Base-by-base conservation (phyloP, 2,113 vertebrate species). In the Macrotus californicus region DNA sequence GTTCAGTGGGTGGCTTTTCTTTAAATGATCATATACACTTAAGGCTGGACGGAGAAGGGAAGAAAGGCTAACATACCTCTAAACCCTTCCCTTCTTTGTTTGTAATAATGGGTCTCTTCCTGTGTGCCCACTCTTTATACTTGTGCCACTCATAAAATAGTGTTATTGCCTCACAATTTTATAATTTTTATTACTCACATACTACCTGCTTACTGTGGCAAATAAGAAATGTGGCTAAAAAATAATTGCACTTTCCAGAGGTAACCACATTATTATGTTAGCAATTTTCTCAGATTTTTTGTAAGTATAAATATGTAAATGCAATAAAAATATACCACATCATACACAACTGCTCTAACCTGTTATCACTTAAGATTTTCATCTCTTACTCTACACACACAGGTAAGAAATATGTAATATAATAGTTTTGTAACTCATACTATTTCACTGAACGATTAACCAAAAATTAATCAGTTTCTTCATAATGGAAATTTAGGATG, bases 381-480 rank as follows among this genome's bases (percentile, higher is more conserved):
- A 54, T 94, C 34, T 81, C 34, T 87, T 5, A 52, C 13, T 41
- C 5, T 61, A 29, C 6, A 61, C 7, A 34, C 1, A 56, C 48
- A 83, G 0, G 0, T 3, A 89, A 39, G 13, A 61, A 75, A 64
- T 36, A 67, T 31, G 80, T 19, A 69, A 52, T 48, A 26, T 22
- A 54, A 14, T 39, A 81, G 36, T 87, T 73, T 77, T 2, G 59
- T 87, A 94, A 79, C 16, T 89, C 73, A 36, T 43, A 92, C 39
- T 70, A 59, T 87, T 84, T 96, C 48, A 75, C 10, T 90, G 52
- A 92, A 50, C 59, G n/a, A 34, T 83, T 93, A 93, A 64, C 36
- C 80, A 59, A 88, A 94, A 54, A 24, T 67, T 82, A 81, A 86
- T 93, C 5, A 90, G 52, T 64, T 13, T 4, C 6, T 26, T 85